These are phyloP conservation scores for Neoaliturus tenellus DNA, from an alignment of 2,888 invertebrate genomes.

Conservation along the genomic window DNA sequence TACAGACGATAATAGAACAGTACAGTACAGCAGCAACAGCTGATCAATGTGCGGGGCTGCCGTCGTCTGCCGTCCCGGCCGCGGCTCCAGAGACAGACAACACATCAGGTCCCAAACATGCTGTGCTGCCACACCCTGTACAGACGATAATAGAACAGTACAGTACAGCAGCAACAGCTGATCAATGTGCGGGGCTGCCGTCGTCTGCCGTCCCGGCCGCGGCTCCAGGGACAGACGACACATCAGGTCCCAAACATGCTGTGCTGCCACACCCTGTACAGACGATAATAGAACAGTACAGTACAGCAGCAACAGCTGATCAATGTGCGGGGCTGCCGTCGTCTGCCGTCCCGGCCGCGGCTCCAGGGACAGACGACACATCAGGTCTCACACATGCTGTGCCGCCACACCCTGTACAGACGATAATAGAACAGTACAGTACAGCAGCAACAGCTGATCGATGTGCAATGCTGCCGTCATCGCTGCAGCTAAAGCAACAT, in stretches of 20 bases:
- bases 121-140: constrained; percentile 61
- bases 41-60: constrained; percentile 76
- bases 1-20: no score
- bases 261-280: constrained; percentile 84
- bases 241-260: constrained; percentile 92
- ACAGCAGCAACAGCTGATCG: constrained; percentile 88
- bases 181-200: constrained; percentile 82
- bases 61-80: constrained; percentile 72
- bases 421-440: no score
- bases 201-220: constrained; percentile 47
- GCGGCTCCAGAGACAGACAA: constrained; percentile 89
- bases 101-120: constrained; percentile 90
- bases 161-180: constrained; percentile 89
- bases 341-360: constrained; percentile 70
- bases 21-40: constrained; percentile 71
- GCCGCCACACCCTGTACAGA: constrained; percentile 84
- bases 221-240: constrained; percentile 82
- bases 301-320: constrained; percentile 73
- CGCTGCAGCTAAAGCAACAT: constrained; percentile 87
- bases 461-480: constrained; percentile 77
- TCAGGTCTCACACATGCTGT: constrained; percentile 91
- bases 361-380: constrained; percentile 84
- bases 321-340: constrained; percentile 74
- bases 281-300: no score
- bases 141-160: no score